Base-by-base conservation (phyloP, 2,888 invertebrate species). In the Drosophila infuscata region DNA sequence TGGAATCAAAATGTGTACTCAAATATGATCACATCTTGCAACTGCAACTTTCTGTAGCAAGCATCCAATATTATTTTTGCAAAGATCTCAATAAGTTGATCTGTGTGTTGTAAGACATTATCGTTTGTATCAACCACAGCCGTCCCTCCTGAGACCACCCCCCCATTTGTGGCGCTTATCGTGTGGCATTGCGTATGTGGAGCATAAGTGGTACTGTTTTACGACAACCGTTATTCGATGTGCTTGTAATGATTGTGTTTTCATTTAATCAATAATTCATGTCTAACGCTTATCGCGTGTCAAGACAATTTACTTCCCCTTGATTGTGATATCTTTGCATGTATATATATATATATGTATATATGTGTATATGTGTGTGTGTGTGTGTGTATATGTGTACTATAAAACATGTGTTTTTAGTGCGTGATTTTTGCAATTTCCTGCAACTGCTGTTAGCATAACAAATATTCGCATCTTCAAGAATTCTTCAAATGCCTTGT, bases 251-350 rank as follows among this genome's bases (percentile, higher is more conserved):
- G 84, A 76, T 62, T 65, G 69, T 76, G 76, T 79, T 73, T 69
- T 32, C 60, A 57, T 59, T 69, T 66, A 76, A 83, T 83, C 82
- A 85, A 82, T 82, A 85, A 74, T 76, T 85, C 51, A 66, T 79
- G 85, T 79, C 63, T 46, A 58, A 48, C 20, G 51, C 56, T 62
- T 78, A 76, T 76, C 76, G 74, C 76, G 53, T 79, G 79, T 77
- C 79, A 61, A 70, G 70, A 79, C 77, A 77, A 77, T 77, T 77
- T 74, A 70, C 79, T 77, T 74, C 77, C 77, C 65, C 60, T 74
- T 63, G 78, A 73, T 77, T 68, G 68, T 36, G 63, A 68, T 64
- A 54, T 59, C 35, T 51, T 12, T 60, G 25, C 54, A 35, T 30
- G 17, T 59, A n/a, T 49, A 12, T 20, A 46, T 54, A 29, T 33